A percentile compares a stretch with the other conserved stretches of the same genome.
These are phyloP conservation scores for Penaeus indicus DNA, from an alignment of 1,140 invertebrate genomes.

Conservation along the genomic window DNA sequence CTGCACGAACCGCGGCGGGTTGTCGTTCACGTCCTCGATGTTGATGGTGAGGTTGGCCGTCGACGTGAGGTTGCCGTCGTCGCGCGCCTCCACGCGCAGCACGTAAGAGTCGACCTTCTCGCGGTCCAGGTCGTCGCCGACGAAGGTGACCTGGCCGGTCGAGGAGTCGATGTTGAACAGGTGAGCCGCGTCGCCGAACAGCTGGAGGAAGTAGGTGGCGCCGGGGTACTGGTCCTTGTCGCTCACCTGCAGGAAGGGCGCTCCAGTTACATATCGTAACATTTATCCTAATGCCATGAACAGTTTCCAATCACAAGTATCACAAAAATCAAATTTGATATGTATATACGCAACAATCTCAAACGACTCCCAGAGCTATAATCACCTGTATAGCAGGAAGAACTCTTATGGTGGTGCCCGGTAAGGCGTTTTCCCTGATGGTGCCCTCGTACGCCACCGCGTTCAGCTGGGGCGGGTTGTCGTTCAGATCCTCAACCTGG, in stretches of 20 bases:
- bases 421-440: conserved; percentile 83
- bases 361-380: not conserved
- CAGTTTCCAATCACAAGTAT: too few relatives aligned
- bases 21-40: conserved; percentile 88
- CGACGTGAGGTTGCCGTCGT: conserved; percentile 79
- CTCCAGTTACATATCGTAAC: too few relatives aligned
- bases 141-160: conserved; percentile 77
- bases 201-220: conserved; percentile 80
- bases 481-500: conserved; percentile 89
- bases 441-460: conserved; percentile 80
- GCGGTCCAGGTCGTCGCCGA: conserved; percentile 77
- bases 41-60: conserved; percentile 77
- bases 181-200: conserved; percentile 82
- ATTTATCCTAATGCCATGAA: too few relatives aligned
- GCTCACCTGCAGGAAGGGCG: conserved; percentile 59
- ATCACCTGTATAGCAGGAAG: conserved; percentile 77
- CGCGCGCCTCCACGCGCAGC: conserved; percentile 81
- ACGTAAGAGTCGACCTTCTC: conserved; percentile 80
- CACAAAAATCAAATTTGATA: too few relatives aligned
- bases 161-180: conserved; percentile 82
- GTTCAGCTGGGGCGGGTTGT: conserved; percentile 88
- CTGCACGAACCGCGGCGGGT: conserved; percentile 75
- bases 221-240: conserved; percentile 87
- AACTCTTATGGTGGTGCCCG: conserved; percentile 80
- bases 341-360: not conserved